Base-by-base conservation (phyloP, 1,140 invertebrate genomes). In the Eueides isabella region DNA sequence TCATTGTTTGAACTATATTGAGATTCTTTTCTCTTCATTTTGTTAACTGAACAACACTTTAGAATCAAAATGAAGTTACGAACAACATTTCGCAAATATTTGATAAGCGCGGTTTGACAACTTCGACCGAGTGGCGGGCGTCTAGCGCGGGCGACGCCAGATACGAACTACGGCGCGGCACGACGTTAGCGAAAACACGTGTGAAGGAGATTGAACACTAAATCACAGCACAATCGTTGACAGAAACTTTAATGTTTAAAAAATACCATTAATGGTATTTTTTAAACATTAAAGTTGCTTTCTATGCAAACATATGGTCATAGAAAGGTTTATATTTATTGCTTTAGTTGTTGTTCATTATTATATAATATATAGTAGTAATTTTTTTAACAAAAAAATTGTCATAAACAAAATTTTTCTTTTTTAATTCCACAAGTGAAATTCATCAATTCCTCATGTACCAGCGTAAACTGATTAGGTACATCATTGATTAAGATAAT, bases 21-120 rank as follows among this genome's bases (percentile, higher is more conserved):
- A n/a, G 84, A 83, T 55, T 82, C 84, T 73, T 79, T 77, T 75
- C 81, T 89, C 82, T 84, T 88, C 92, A 91, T 91, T 84, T 79
- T 85, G 79, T 48, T 65, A 38, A 61, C 2, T 14, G 23, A 12
- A 55, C 23, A 23, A 55, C 23, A 55, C 48, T 23, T 26, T 26
- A 26, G 70, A 63, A 75, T 74, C 68, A 80, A 67, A 48, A 44
- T 55, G 48, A 9, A n/a, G 41, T 66, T 70, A 67, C 65, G 75
- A 75, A 77, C 84, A 88, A 85, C 85, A 86, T 89, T 87, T 78
- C 79, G 79, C 75, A 74, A 80, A 62, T 69, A 76, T 67, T 68
- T 62, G 65, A 61, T 55, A 75, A 73, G 31, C 44, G 35, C 67
- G 63, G 28, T 3, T 26, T 79, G 80, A 44, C 31, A 72, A 64